Evolutionary conservation across 2,797 vertebrate species (phyloP).

Genomic region (Spondyliosoma cantharus): DNA sequence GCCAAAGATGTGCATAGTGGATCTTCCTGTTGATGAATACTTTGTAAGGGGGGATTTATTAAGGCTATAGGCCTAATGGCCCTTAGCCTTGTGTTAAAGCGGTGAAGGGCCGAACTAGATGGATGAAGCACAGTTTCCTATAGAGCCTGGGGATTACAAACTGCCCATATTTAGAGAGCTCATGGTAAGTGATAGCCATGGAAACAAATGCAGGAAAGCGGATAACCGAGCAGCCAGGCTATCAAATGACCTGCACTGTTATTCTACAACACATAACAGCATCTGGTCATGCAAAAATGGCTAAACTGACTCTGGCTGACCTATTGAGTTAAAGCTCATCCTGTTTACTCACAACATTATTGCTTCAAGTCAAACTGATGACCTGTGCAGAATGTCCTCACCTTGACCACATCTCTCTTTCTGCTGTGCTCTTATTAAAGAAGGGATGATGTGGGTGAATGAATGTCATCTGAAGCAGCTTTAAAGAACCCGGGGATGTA

Average conservation of each 20-base stretch:
- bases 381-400: constrained; percentile 16
- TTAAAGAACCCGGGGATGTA: neutral
- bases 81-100: constrained; percentile 5
- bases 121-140: constrained; percentile 33
- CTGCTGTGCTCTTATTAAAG: neutral
- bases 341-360: constrained; percentile 30
- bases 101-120: constrained; percentile 32
- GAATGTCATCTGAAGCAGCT: neutral
- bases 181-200: constrained; percentile 44
- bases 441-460: neutral
- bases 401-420: constrained; percentile 6
- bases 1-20: neutral
- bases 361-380: constrained; percentile 5
- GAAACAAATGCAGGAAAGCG: constrained; percentile 20
- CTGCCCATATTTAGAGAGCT: constrained; percentile 36
- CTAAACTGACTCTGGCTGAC: constrained; percentile 19
- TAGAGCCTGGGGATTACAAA: constrained; percentile 53
- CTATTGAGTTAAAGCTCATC: constrained; percentile 5
- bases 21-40: neutral
- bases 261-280: constrained; percentile 7
- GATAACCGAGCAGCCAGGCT: constrained; percentile 22
- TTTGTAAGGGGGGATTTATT: constrained; percentile 35
- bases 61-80: constrained; percentile 28
- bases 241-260: constrained; percentile 39
- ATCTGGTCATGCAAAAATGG: constrained; percentile 10